Evolutionary conservation across 2,888 invertebrate species (phyloP).

Genomic region (Erannis defoliaria): DNA sequence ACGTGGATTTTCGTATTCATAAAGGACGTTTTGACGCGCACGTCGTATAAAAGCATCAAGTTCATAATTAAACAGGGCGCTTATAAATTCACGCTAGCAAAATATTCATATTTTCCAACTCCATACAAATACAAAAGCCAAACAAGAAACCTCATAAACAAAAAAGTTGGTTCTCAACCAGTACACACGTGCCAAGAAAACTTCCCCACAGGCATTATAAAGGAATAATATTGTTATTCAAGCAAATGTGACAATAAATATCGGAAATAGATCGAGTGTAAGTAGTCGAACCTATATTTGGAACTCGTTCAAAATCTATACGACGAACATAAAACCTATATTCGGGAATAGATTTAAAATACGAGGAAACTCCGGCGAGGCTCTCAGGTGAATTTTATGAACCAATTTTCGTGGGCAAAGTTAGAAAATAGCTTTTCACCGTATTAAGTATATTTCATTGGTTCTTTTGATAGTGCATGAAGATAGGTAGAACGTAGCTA

Average conservation of each 20-base stretch:
- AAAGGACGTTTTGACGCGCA: conserved; percentile 17
- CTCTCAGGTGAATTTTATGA: conserved; percentile 62
- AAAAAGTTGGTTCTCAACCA: conserved; percentile 28
- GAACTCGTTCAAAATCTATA: conserved; percentile 63
- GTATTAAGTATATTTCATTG: conserved; percentile 32
- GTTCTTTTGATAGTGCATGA: conserved; percentile 13
- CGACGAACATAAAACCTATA: conserved; percentile 48
- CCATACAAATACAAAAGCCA: conserved; percentile 12
- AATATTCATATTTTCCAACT: conserved; percentile 12
- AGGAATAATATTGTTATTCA: conserved; percentile 41
- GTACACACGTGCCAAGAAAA: conserved; percentile 31
- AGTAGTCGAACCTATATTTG: conserved; percentile 54
- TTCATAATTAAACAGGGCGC: conserved; percentile 18
- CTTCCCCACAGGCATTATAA: conserved; percentile 31
- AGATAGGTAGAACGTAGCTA: conserved; percentile 4
- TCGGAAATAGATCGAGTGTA: conserved; percentile 55
- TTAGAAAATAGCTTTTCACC: conserved; percentile 49
- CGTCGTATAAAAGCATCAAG: conserved; percentile 5
- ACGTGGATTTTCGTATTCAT: not conserved
- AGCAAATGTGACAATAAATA: conserved; percentile 64
- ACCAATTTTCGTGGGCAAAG: conserved; percentile 56
- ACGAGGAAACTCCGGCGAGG: conserved; percentile 48
- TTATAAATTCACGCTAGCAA: conserved; percentile 35
- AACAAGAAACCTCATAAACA: conserved; percentile 33
- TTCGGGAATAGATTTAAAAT: conserved; percentile 61